A percentile compares a stretch with the other conserved stretches of the same genome.
Conservation (phyloP, 2,113 vertebrate genomes). For the Phoenicopterus ruber region DNA sequence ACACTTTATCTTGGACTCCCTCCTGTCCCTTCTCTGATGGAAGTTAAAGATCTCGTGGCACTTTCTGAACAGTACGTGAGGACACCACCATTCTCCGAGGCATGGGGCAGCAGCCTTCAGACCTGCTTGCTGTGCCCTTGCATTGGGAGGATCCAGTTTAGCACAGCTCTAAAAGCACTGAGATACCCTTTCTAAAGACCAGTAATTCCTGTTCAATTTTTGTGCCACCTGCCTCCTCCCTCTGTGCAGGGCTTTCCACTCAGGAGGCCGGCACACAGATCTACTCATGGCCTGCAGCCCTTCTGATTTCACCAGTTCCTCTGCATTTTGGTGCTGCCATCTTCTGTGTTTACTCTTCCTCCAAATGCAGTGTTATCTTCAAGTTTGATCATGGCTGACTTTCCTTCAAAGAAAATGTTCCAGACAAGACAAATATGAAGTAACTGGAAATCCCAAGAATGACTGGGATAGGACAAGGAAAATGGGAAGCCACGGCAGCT, state of each 20-base stretch:
- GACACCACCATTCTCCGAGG: not conserved
- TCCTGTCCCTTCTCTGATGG: not conserved
- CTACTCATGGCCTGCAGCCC: not conserved
- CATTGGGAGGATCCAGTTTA: not conserved
- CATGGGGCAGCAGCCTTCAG: not conserved
- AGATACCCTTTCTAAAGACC: not conserved
- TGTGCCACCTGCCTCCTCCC: not conserved
- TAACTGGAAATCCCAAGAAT: not conserved
- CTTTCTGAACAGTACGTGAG: not conserved
- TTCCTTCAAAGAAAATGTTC: not conserved
- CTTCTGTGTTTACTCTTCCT: not conserved
- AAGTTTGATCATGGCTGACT: not conserved
- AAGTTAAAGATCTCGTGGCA: conserved; percentile 35
- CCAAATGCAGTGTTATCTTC: not conserved
- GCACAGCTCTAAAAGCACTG: not conserved
- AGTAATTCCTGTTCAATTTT: not conserved
- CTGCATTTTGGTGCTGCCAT: not conserved
- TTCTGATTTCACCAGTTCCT: not conserved
- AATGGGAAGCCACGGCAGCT: not conserved
- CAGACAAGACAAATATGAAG: not conserved
- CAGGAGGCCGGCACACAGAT: not conserved
- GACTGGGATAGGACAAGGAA: not conserved
- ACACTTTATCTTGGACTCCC: not conserved
- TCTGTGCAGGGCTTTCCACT: not conserved
- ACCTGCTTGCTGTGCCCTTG: not conserved